These are phyloP conservation scores for Caloenas nicobarica DNA, from an alignment of 2,113 vertebrate genomes.

Conservation along the genomic window DNA sequence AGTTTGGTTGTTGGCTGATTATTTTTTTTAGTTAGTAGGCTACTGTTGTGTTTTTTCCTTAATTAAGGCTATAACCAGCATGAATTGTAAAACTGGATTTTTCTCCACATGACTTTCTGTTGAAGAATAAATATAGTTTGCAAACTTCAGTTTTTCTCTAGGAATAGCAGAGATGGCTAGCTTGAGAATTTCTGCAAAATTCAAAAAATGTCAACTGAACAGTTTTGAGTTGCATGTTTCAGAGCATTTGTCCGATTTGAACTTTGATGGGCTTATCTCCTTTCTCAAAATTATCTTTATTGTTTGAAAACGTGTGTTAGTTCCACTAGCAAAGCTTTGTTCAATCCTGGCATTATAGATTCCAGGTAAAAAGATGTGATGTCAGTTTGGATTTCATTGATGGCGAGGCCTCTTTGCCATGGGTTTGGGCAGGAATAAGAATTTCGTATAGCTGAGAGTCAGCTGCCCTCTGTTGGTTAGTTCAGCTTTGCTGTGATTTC, in stretches of 20 bases:
- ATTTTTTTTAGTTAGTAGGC: not conserved
- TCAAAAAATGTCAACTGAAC: not conserved
- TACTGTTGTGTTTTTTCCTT: not conserved
- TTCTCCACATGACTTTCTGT: not conserved
- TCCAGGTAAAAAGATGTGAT: not conserved
- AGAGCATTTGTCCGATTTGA: not conserved
- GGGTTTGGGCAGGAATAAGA: not conserved
- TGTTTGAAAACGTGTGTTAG: not conserved
- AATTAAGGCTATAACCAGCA: not conserved
- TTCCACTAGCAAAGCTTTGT: not conserved
- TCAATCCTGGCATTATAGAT: not conserved
- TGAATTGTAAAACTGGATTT: not conserved
- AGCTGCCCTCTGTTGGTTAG: conserved; percentile 32
- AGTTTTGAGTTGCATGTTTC: not conserved
- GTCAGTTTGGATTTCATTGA: not conserved
- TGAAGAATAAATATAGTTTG: not conserved
- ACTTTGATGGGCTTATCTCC: not conserved
- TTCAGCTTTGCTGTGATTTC: not conserved
- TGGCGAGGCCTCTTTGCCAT: not conserved
- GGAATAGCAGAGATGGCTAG: not conserved
- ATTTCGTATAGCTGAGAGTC: not conserved
- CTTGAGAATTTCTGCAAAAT: not conserved
- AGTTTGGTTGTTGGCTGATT: not conserved
- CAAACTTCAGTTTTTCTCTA: not conserved
- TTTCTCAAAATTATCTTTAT: not conserved